Conservation (phyloP, 37 sponge, comb jelly and placozoan genomes). For the Chondrosia reniformis region DNA sequence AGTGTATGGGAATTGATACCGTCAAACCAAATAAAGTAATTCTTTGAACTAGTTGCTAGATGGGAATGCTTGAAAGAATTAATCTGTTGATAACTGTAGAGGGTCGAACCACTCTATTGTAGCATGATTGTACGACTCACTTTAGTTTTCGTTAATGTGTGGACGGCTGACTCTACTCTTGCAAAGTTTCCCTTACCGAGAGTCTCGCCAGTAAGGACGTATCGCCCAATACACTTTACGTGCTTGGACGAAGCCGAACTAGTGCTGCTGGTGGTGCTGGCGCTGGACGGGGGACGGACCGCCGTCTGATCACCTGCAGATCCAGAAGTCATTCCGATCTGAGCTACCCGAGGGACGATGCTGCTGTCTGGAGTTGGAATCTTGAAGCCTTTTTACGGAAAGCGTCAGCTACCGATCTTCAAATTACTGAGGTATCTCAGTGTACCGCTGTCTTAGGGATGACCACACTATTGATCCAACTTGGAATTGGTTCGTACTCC, state of each 20-base stretch:
- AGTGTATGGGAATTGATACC: too few species aligned
- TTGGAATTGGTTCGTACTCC: too few species aligned
- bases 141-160: constrained; percentile 86
- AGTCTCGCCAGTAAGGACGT: constrained; percentile 75
- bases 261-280: constrained; percentile 34
- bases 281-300: constrained; percentile 31
- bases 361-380: constrained; percentile 12
- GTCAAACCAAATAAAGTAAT: too few species aligned
- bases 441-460: too few species aligned
- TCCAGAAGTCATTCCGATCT: neutral
- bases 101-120: too few species aligned
- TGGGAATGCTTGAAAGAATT: too few species aligned
- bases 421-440: too few species aligned
- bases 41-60: too few species aligned
- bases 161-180: constrained; percentile 87
- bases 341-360: neutral
- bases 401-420: too few species aligned
- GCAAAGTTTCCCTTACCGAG: constrained; percentile 99
- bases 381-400: constrained; percentile 13
- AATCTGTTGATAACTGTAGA: too few species aligned
- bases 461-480: too few species aligned
- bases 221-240: constrained; percentile 92
- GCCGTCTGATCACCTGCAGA: constrained; percentile 15
- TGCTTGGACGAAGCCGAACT: constrained; percentile 58
- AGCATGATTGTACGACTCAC: too few species aligned